These are phyloP conservation scores for Gymnoscopelus microlampas DNA, from an alignment of 2,797 vertebrate genomes.

Conservation along the genomic window DNA sequence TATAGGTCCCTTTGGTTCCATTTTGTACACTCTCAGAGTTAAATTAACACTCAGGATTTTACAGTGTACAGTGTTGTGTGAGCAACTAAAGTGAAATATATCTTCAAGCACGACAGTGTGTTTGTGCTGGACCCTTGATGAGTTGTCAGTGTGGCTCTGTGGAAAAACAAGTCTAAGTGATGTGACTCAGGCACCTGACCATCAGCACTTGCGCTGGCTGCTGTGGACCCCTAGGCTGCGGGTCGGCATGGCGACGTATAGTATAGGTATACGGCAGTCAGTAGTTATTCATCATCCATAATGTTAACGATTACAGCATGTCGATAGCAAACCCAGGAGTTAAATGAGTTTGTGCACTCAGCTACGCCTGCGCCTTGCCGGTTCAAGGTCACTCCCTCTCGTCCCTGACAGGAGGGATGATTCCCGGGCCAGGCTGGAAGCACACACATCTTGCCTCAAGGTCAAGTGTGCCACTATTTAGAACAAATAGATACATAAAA, in stretches of 20 bases:
- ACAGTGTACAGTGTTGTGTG: not conserved
- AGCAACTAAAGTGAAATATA: constrained; percentile 57
- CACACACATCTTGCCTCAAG: constrained; percentile 79
- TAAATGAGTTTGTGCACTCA: constrained; percentile 85
- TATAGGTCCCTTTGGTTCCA: no score
- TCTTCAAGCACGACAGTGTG: constrained; percentile 50
- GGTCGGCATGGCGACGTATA: constrained; percentile 45
- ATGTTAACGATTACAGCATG: constrained; percentile 84
- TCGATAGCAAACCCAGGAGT: constrained; percentile 81
- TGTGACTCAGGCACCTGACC: constrained; percentile 65
- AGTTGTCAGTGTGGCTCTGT: constrained; percentile 55
- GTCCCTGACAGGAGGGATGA: constrained; percentile 80
- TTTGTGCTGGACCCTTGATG: constrained; percentile 52
- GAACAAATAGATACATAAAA: constrained; percentile 83
- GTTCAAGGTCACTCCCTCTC: constrained; percentile 81
- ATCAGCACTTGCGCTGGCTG: constrained; percentile 21
- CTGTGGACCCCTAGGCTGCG: not conserved
- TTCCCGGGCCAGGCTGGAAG: constrained; percentile 66
- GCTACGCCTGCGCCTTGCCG: constrained; percentile 71
- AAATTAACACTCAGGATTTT: no score
- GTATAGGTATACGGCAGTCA: constrained; percentile 68
- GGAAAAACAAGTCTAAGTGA: constrained; percentile 68
- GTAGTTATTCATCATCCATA: constrained; percentile 83
- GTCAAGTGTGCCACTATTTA: constrained; percentile 83
- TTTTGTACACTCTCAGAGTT: no score